These are phyloP conservation scores for Eulemur mongoz DNA, from an alignment of 2,797 vertebrate species.

Conservation along the genomic window DNA sequence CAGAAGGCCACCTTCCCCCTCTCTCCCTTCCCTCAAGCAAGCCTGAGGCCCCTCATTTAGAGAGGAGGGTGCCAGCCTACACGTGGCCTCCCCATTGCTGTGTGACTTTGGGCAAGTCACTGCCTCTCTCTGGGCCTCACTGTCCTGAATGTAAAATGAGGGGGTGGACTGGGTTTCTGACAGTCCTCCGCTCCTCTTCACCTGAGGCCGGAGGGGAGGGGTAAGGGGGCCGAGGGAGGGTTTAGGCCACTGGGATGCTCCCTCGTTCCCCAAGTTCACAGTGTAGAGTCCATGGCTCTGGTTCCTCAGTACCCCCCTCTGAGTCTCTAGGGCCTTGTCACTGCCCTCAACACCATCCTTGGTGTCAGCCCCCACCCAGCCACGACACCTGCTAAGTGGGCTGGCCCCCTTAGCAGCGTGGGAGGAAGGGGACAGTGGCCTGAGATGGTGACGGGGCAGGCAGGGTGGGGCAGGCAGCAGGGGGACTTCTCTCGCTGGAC, in stretches of 20 bases:
- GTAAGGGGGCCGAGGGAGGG: not conserved
- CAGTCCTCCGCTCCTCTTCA: not conserved
- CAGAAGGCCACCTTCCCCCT: not conserved
- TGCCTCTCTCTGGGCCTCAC: constrained; percentile 11
- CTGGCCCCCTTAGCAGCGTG: not conserved
- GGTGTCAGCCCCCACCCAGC: not conserved
- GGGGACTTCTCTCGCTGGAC: not conserved
- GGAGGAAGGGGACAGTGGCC: not conserved
- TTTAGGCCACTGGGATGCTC: not conserved
- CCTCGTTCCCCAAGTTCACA: constrained; percentile 66
- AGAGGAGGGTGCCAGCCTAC: not conserved
- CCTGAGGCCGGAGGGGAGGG: not conserved
- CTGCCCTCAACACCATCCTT: not conserved
- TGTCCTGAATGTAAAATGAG: not conserved
- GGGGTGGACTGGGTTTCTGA: not conserved
- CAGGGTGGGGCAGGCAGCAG: not conserved
- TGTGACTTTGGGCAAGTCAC: not conserved
- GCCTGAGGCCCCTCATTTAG: not conserved
- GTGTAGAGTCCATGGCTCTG: constrained; percentile 71
- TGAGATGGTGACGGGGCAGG: not conserved
- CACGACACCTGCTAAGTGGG: not conserved
- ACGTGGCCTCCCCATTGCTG: not conserved
- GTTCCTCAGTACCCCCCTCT: constrained; percentile 34
- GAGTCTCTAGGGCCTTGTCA: constrained; percentile 38
- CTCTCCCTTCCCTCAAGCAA: not conserved